Conservation (phyloP, 1,140 invertebrate genomes). For the Calycopis cecrops region DNA sequence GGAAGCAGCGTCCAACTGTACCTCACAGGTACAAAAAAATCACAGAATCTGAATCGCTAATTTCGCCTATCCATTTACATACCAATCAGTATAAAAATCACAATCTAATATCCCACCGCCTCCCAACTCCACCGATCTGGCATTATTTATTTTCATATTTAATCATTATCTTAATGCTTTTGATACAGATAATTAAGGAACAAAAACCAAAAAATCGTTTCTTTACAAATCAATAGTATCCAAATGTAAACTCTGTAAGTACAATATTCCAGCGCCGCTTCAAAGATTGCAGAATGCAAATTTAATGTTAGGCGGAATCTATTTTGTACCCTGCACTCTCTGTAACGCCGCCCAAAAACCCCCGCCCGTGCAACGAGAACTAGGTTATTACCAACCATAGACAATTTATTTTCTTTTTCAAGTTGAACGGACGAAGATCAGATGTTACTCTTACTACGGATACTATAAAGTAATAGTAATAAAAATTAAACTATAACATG, state of each 20-base stretch:
- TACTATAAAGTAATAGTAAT: conserved; percentile 67
- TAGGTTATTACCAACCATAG: conserved; percentile 8
- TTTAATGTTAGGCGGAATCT: conserved; percentile 72
- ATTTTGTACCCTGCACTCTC: conserved; percentile 61
- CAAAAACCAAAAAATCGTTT: conserved; percentile 73
- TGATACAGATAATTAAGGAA: conserved; percentile 75
- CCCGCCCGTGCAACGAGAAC: conserved; percentile 26
- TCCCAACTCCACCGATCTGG: conserved; percentile 45
- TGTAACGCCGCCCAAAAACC: conserved; percentile 46
- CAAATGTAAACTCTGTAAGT: conserved; percentile 58
- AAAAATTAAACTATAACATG: conserved; percentile 70
- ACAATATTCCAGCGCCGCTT: conserved; percentile 58
- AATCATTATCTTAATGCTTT: conserved; percentile 71
- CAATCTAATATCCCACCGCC: conserved; percentile 57
- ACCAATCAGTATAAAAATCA: conserved; percentile 67
- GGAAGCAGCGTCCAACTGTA: conserved; percentile 48
- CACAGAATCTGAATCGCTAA: conserved; percentile 63
- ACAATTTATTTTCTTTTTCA: conserved; percentile 21
- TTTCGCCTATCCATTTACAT: conserved; percentile 47
- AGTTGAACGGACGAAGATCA: conserved; percentile 33
- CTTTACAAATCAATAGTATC: conserved; percentile 63
- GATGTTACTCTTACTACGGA: conserved; percentile 55
- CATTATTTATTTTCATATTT: conserved; percentile 67
- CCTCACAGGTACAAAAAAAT: conserved; percentile 64
- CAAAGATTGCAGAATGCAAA: conserved; percentile 65